Percentiles rank a stretch among this genome's conserved stretches.
phyloP scores from a whole-genome alignment of 2,888 invertebrate genomes.

The Chrysolina americana region DNA sequence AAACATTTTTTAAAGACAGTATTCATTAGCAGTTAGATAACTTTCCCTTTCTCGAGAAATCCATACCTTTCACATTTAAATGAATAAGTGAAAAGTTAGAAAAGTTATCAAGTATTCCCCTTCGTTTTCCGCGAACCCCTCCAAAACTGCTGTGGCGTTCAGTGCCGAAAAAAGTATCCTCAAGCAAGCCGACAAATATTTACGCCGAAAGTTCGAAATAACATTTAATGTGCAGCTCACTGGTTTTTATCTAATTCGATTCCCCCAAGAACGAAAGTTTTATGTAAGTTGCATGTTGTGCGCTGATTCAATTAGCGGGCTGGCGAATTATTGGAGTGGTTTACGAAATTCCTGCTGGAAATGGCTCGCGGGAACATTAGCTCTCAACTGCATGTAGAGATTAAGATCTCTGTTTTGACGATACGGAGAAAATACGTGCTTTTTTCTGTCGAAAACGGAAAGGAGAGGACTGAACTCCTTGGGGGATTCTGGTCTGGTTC shows the following conservation, averaged over 20 bases:
- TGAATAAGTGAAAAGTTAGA: background rate
- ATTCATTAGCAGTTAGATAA: too few species aligned
- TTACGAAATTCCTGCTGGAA: conserved; percentile 26
- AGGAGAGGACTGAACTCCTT: background rate
- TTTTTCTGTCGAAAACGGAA: background rate
- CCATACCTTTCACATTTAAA: too few species aligned
- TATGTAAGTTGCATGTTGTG: conserved; percentile 30
- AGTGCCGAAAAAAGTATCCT: background rate
- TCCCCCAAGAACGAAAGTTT: conserved; percentile 14
- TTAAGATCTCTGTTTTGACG: conserved; percentile 11
- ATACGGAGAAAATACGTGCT: background rate
- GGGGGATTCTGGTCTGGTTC: background rate
- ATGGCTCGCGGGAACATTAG: conserved; percentile 24
- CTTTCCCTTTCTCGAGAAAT: too few species aligned
- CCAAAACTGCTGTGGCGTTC: background rate
- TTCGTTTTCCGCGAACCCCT: background rate
- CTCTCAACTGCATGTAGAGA: conserved; percentile 3
- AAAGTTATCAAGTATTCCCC: background rate
- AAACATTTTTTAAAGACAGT: too few species aligned
- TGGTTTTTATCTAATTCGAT: conserved; percentile 16
- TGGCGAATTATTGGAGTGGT: conserved; percentile 19
- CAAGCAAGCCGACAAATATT: background rate
- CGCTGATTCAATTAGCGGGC: conserved; percentile 28
- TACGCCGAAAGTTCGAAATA: background rate
- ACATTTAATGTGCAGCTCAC: conserved; percentile 3